Evolutionary conservation across 1,140 invertebrate species (phyloP).

Genomic region (Brachionus paranguensis): DNA sequence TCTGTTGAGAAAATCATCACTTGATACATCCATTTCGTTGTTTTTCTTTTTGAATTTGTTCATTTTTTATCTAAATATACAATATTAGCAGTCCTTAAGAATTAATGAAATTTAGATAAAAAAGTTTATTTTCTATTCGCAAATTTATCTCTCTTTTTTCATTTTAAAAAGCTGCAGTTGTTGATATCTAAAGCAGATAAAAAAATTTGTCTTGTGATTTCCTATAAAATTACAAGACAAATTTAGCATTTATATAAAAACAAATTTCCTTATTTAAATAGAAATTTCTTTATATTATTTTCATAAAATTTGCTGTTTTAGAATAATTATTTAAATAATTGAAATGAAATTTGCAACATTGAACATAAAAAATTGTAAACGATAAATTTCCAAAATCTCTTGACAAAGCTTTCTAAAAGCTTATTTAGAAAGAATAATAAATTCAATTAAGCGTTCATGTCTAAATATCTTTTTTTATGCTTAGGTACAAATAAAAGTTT

Average conservation of each 20-base stretch:
- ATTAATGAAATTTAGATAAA: neutral
- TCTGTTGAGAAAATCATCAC: neutral
- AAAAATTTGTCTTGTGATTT: neutral
- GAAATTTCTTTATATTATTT: neutral
- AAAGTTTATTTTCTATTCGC: neutral
- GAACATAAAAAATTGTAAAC: no score
- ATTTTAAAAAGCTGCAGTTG: neutral
- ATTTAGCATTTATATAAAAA: no score
- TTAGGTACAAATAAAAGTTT: no score
- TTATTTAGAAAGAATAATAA: no score
- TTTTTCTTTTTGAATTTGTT: neutral
- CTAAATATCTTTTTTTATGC: no score
- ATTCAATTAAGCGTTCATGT: no score
- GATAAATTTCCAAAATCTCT: no score
- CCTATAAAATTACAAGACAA: no score
- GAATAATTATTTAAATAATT: no score
- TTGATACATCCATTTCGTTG: neutral
- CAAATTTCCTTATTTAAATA: neutral
- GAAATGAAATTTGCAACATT: no score
- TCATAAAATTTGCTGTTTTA: neutral
- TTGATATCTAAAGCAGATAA: neutral
- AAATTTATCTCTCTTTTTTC: neutral
- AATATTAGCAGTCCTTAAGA: neutral
- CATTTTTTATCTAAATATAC: neutral
- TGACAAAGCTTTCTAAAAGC: no score